These are phyloP conservation scores for Metaphire vulgaris DNA, from an alignment of 1,140 invertebrate species.

Conservation along the genomic window DNA sequence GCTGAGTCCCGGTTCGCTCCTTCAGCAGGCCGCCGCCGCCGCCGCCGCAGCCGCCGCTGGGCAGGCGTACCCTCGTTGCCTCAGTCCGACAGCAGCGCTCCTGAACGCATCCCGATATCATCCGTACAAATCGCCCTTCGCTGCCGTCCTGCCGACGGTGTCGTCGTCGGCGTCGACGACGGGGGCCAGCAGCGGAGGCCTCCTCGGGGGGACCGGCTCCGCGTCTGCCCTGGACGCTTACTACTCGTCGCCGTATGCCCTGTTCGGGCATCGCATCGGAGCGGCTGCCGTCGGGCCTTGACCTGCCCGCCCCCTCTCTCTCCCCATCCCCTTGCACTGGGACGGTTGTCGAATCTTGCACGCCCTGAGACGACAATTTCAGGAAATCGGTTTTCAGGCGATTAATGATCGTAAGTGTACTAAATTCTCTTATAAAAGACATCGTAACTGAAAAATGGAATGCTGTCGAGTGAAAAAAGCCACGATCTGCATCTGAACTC, in stretches of 20 bases:
- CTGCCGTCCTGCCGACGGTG: slow-evolving; percentile 61
- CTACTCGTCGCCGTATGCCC: slow-evolving; percentile 74
- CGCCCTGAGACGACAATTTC: neutral
- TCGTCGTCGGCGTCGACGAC: slow-evolving; percentile 51
- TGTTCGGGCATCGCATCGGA: slow-evolving; percentile 81
- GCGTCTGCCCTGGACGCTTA: slow-evolving; percentile 65
- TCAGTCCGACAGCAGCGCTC: slow-evolving; percentile 69
- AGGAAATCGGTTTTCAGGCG: neutral
- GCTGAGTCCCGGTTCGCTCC: slow-evolving; percentile 47
- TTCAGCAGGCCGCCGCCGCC: slow-evolving; percentile 56
- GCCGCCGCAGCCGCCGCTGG: neutral
- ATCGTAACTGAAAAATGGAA: neutral
- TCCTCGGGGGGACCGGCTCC: neutral
- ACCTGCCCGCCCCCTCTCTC: neutral
- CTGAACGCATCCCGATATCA: slow-evolving; percentile 72
- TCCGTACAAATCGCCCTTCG: slow-evolving; percentile 64
- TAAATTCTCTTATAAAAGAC: neutral
- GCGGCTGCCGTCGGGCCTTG: slow-evolving; percentile 61
- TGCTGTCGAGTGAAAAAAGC: no score
- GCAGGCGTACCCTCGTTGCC: slow-evolving; percentile 69
- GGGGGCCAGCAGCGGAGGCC: no score
- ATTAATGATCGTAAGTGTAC: neutral
- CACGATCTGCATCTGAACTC: neutral
- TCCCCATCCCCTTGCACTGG: no score
- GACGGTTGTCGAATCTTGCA: neutral